Conservation (phyloP, 2,113 vertebrate species). For the Empidonax traillii region DNA sequence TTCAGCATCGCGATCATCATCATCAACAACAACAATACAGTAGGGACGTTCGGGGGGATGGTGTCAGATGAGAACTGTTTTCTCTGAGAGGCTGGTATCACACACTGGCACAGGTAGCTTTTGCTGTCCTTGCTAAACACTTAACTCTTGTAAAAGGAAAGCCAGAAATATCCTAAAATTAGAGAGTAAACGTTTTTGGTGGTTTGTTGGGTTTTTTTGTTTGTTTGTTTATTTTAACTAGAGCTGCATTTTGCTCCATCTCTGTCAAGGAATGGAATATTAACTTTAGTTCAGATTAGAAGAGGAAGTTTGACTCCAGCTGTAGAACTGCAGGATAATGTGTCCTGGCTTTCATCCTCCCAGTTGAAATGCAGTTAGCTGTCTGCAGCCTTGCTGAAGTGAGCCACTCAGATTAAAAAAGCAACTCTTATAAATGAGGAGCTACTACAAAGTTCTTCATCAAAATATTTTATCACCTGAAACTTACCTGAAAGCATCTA, state of each 20-base stretch:
- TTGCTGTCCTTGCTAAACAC: not conserved
- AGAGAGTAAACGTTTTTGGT: not conserved
- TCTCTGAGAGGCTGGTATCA: slow-evolving; percentile 4
- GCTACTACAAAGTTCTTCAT: slow-evolving; percentile 32
- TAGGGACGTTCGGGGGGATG: slow-evolving; percentile 23
- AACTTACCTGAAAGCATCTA: slow-evolving; percentile 41
- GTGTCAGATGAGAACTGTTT: not conserved
- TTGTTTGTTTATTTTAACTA: not conserved
- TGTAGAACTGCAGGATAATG: slow-evolving; percentile 6
- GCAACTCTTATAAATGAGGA: not conserved
- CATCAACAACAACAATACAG: not conserved
- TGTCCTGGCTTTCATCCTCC: slow-evolving; percentile 42
- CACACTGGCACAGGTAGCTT: slow-evolving; percentile 31
- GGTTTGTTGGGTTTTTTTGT: not conserved
- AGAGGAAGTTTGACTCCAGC: slow-evolving; percentile 30
- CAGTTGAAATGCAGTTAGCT: slow-evolving; percentile 55
- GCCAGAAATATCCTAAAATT: not conserved
- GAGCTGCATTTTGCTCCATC: not conserved
- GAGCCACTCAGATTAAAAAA: slow-evolving; percentile 50
- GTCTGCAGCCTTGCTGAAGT: slow-evolving; percentile 46
- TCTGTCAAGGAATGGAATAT: slow-evolving; percentile 45
- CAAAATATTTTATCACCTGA: slow-evolving; percentile 31
- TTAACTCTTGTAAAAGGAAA: slow-evolving; percentile 3
- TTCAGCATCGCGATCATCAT: slow-evolving; percentile 18
- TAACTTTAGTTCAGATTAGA: slow-evolving; percentile 6